Conservation (phyloP, 1,140 invertebrate species). For the Sminthurinus signatus region DNA sequence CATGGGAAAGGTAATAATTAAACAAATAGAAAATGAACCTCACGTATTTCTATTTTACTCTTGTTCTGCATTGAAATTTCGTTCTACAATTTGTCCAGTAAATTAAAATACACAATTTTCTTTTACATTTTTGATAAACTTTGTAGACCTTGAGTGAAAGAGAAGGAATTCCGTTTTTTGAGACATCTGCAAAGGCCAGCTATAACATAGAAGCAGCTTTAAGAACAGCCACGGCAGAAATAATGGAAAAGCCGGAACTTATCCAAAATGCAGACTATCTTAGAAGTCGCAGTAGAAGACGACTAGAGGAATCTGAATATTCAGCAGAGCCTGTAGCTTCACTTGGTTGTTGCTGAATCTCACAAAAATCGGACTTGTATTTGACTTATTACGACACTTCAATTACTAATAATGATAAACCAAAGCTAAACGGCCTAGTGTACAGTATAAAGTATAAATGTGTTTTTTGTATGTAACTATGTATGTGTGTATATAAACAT, state of each 20-base stretch:
- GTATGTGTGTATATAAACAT: too few relatives aligned
- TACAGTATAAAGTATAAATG: too few relatives aligned
- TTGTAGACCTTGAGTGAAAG: conserved; percentile 60
- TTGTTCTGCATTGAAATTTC: too few relatives aligned
- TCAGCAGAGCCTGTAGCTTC: neutral
- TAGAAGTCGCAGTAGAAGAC: neutral
- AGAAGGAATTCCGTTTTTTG: conserved; percentile 78
- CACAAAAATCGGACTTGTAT: too few relatives aligned
- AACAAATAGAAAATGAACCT: too few relatives aligned
- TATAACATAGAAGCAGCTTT: conserved; percentile 59
- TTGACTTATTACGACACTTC: too few relatives aligned
- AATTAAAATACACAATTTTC: too few relatives aligned
- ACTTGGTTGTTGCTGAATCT: neutral
- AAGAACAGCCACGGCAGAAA: conserved; percentile 60
- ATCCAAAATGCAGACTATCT: conserved; percentile 1
- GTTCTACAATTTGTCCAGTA: too few relatives aligned
- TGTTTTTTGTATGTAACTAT: too few relatives aligned
- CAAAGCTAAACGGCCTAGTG: neutral
- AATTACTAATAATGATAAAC: neutral
- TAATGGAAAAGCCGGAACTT: conserved; percentile 20
- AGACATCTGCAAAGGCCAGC: conserved; percentile 78
- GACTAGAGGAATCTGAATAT: neutral
- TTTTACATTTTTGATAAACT: neutral
- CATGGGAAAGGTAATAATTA: conserved; percentile 45
- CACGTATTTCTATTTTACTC: too few relatives aligned